Base-by-base conservation (phyloP, 1,140 invertebrate genomes). In the Cherax destructor region DNA sequence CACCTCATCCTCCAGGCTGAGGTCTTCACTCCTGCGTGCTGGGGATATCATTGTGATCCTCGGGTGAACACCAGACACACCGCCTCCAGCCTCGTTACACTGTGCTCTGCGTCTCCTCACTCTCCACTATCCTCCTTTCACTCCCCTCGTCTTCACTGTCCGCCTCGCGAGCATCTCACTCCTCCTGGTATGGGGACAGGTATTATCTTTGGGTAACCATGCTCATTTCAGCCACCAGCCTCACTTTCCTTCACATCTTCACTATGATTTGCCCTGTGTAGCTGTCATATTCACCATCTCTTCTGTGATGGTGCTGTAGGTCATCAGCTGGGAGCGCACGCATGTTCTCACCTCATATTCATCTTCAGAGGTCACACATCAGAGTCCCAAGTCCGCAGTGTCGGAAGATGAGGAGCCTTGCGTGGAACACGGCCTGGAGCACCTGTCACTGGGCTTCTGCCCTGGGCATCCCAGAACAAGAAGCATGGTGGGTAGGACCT, bases 101-200 rank as follows among this genome's bases (percentile, higher is more conserved):
- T 21, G 91, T 92, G 86, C 86, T 92, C 61, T 92, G 86, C 21
- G 91, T 92, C 59, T 92, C 91, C 6, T 88, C 86, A 79, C 86
- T 88, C 30, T 92, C n/a, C n/a, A n/a, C n/a, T n/a, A n/a, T n/a
- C n/a, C n/a, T n/a, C n/a, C n/a, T n/a, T n/a, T n/a, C n/a, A n/a
- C n/a, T n/a, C n/a, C n/a, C 91, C 50, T 79, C 84, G 24, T 92
- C 91, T 3, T 49, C 52, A 0, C 85, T 83, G 7, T 56, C 80
- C 83, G 7, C 41, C 50, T 18, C 59, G 3, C 79, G 47, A 1
- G n/a, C 69, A 3, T 79, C 59, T 61, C 49, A 16, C n/a, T 21
- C 72, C 24, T 52, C 74, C 3, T 24, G 13, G 18, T 30, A 30
- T 76, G 65, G 2, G 18, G 4, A 5, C 52, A 47, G 3, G 18